Base-by-base conservation (phyloP, 2,113 vertebrate genomes). In the Festucalex cinctus region DNA sequence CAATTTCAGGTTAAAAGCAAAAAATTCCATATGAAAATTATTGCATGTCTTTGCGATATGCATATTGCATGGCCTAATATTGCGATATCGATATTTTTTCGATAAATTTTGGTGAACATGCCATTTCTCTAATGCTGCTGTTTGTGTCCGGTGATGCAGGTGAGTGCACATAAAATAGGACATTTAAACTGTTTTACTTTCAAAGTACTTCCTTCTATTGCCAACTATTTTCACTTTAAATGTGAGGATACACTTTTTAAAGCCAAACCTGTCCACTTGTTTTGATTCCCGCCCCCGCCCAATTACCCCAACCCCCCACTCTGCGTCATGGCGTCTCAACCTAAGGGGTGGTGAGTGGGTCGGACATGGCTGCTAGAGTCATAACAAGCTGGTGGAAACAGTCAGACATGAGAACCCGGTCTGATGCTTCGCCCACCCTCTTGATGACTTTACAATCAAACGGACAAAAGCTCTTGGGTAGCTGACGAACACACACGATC, bases 401-500 rank as follows among this genome's bases (percentile, higher is more conserved):
- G 77, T 83, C 80, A 80, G 81, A 84, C 74, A 59, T 41, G 66
- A 76, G 68, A 81, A 77, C 75, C 76, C 73, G 58, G 14, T 70
- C 51, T 4, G 73, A 74, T 65, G 70, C 75, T 69, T 83, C 83
- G 74, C 81, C 85, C 80, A 86, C 88, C 80, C 75, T 77, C 78
- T n/a, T 90, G 88, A 92, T 92, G 82, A 79, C 75, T 92, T 92
- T 90, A 86, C 90, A 91, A 86, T 69, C 71, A 83, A n/a, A n/a
- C n/a, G n/a, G 84, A 85, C 79, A 51, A 62, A 77, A 78, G 59
- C 75, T 17, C 75, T 78, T 64, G 12, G 56, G 53, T 28, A 3
- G 57, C 72, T 1, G 36, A 59, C 65, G 61, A 63, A 65, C 59
- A 10, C 37, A 66, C 41, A 4, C n/a, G 67, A 68, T 54, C 28